A percentile compares a stretch with the other conserved stretches of the same genome.
These are phyloP conservation scores for Clangula hyemalis DNA, from an alignment of 2,797 vertebrate genomes.

Conservation along the genomic window DNA sequence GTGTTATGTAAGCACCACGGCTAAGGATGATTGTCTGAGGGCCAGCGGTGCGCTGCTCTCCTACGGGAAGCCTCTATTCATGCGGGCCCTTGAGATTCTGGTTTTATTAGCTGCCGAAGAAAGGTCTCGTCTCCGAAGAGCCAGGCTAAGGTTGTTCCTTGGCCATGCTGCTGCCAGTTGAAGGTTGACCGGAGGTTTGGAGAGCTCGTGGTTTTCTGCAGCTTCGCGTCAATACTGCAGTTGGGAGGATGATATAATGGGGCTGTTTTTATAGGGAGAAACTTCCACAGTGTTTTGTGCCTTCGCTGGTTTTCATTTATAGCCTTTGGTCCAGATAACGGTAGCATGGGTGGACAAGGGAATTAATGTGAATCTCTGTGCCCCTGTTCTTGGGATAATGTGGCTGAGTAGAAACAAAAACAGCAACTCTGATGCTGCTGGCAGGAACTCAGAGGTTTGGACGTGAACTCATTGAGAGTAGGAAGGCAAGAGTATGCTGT, in stretches of 20 bases:
- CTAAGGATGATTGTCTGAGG: constrained; percentile 40
- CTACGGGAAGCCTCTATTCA: background rate
- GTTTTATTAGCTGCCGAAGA: constrained; percentile 5
- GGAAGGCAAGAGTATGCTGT: constrained; percentile 52
- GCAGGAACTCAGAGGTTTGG: constrained; percentile 51
- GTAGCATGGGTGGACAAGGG: constrained; percentile 5
- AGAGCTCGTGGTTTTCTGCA: background rate
- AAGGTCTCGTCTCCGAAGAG: background rate
- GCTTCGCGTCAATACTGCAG: background rate
- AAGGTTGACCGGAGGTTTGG: background rate
- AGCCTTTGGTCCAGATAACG: background rate
- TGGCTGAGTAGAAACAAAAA: constrained; percentile 53
- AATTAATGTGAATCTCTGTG: constrained; percentile 47
- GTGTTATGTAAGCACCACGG: constrained; percentile 32
- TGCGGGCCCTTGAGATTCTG: background rate
- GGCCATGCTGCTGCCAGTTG: background rate
- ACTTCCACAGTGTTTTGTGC: background rate
- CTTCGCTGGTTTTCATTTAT: background rate
- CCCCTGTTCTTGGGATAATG: constrained; percentile 33
- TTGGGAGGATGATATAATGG: background rate
- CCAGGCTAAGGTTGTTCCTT: background rate
- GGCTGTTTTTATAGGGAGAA: background rate
- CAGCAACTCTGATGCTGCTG: constrained; percentile 46
- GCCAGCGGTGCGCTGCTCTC: background rate
- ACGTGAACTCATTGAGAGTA: constrained; percentile 52